Conservation (phyloP, 2,113 vertebrate genomes). For the Taurulus bubalis region DNA sequence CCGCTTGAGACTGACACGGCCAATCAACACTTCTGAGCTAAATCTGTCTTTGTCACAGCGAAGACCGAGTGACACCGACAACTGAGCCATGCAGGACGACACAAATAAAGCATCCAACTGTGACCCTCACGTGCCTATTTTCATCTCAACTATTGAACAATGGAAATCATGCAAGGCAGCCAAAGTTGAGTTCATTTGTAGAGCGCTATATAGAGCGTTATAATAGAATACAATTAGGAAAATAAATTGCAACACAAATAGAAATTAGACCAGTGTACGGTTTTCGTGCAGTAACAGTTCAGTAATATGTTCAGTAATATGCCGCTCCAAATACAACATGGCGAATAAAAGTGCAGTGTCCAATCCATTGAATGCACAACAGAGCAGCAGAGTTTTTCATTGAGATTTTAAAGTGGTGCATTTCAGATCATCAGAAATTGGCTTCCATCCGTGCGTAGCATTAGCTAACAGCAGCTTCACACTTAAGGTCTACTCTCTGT, state of each 20-base stretch:
- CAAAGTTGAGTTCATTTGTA: not conserved
- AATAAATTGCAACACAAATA: not conserved
- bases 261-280: not conserved
- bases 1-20: not conserved
- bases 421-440: too few species aligned
- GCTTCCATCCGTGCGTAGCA: too few species aligned
- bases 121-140: not conserved
- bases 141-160: constrained; percentile 5
- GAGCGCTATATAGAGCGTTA: not conserved
- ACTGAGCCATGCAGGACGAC: constrained; percentile 33
- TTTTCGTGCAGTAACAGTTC: not conserved
- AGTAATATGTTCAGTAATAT: not conserved
- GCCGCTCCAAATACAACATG: not conserved
- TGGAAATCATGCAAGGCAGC: not conserved
- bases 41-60: constrained; percentile 22
- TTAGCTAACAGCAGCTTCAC: too few species aligned
- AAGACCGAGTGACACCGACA: constrained; percentile 32
- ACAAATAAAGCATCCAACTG: not conserved
- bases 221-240: not conserved
- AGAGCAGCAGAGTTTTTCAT: too few species aligned
- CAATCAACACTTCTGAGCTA: constrained; percentile 27
- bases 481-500: too few species aligned
- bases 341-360: too few species aligned
- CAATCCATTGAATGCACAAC: too few species aligned
- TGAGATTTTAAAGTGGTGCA: too few species aligned